Conservation (phyloP, 2,888 invertebrate species). For the Drosophila mulleri region DNA sequence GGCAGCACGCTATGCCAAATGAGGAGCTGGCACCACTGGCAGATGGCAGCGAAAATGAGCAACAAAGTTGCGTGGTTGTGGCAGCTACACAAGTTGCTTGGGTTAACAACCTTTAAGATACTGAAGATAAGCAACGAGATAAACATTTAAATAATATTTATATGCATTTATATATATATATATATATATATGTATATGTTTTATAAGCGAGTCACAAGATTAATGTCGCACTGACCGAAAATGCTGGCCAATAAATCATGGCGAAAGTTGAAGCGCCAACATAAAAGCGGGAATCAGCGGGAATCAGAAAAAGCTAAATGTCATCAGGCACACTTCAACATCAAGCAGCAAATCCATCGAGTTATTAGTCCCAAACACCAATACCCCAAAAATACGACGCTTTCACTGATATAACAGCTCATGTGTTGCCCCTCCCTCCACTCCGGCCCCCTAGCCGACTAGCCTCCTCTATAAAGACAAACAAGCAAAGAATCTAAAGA, state of each 20-base stretch:
- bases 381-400: conserved; percentile 39
- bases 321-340: conserved; percentile 49
- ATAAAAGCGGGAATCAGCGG: conserved; percentile 20
- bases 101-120: conserved; percentile 54
- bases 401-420: conserved; percentile 46
- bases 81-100: conserved; percentile 21
- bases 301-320: conserved; percentile 32
- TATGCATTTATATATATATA: conserved; percentile 28
- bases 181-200: conserved; percentile 39
- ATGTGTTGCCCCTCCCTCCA: background rate
- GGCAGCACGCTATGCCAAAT: conserved; percentile 45
- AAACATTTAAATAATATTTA: conserved; percentile 73
- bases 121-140: conserved; percentile 48
- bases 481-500: conserved; percentile 61
- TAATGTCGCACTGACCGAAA: conserved; percentile 65
- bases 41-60: conserved; percentile 24
- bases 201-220: conserved; percentile 55
- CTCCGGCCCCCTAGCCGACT: too few species aligned
- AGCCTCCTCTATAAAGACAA: conserved; percentile 24
- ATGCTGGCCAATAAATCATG: conserved; percentile 77
- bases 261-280: conserved; percentile 64
- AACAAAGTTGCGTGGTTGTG: conserved; percentile 43
- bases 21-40: conserved; percentile 16
- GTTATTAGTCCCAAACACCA: conserved; percentile 51
- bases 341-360: conserved; percentile 37